A percentile compares a stretch with the other conserved stretches of the same genome.
Conservation (phyloP, 2,113 vertebrate genomes). For the Macrotus californicus region DNA sequence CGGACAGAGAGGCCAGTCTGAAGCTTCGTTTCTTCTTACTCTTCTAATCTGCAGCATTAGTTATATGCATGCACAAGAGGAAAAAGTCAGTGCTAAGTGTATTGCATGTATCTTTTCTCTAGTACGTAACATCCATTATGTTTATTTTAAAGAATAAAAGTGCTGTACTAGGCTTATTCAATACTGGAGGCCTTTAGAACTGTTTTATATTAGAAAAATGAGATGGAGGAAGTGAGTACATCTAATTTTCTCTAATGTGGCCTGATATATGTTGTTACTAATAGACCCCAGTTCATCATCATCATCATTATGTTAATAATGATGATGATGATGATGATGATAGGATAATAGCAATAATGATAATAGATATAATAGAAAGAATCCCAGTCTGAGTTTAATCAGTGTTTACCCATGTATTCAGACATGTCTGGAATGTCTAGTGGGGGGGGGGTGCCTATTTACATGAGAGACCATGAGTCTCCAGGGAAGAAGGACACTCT, state of each 20-base stretch:
- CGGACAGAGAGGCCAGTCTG: not conserved
- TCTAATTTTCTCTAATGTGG: not conserved
- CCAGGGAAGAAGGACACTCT: not conserved
- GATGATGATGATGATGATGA: slow-evolving; percentile 27
- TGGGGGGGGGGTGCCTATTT: not conserved
- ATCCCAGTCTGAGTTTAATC: not conserved
- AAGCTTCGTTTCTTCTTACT: not conserved
- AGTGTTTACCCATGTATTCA: not conserved
- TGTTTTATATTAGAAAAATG: slow-evolving; percentile 14
- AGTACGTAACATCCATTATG: not conserved
- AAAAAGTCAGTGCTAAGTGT: not conserved
- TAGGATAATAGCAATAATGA: slow-evolving; percentile 53
- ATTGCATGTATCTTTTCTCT: not conserved
- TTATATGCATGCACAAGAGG: not conserved
- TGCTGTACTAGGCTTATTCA: not conserved
- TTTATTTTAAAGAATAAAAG: slow-evolving; percentile 36
- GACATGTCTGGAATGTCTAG: slow-evolving; percentile 41
- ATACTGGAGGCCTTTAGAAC: not conserved
- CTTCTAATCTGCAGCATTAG: not conserved
- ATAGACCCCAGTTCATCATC: slow-evolving; percentile 31
- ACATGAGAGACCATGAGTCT: not conserved
- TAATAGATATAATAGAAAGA: slow-evolving; percentile 23
- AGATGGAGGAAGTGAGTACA: not conserved
- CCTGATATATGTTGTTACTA: not conserved
- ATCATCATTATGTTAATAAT: not conserved